A percentile compares a stretch with the other conserved stretches of the same genome.
These are phyloP conservation scores for Glyptemys insculpta DNA, from an alignment of 2,797 vertebrate species.

Conservation along the genomic window DNA sequence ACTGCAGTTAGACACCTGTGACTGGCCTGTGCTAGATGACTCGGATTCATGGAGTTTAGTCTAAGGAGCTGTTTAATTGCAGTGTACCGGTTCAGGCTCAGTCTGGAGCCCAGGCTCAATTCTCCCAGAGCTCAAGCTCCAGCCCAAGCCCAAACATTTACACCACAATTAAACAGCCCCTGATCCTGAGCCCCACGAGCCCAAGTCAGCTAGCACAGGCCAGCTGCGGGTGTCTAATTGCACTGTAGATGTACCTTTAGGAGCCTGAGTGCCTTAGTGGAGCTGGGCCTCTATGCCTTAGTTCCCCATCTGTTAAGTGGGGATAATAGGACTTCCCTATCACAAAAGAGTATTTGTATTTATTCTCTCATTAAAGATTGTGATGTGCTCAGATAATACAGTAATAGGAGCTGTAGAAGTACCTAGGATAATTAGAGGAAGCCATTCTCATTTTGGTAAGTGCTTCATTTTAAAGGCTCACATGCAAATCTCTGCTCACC, in stretches of 20 bases:
- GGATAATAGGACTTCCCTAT: neutral
- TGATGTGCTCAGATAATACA: neutral
- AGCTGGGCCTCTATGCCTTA: neutral
- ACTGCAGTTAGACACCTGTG: neutral
- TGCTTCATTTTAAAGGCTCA: slow-evolving; percentile 46
- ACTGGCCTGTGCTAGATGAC: neutral
- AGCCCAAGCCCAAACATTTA: neutral
- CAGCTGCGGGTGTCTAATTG: neutral
- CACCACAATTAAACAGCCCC: neutral
- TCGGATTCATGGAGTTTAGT: neutral
- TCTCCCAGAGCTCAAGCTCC: neutral
- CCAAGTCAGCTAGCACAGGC: neutral
- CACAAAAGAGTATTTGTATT: neutral
- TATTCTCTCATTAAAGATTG: neutral
- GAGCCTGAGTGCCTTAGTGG: neutral
- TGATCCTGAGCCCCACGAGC: neutral
- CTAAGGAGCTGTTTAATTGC: neutral
- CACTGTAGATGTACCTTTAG: neutral
- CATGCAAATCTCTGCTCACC: slow-evolving; percentile 72
- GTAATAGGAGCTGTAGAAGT: rapidly evolving
- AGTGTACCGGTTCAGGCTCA: neutral
- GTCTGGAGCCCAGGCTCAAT: neutral
- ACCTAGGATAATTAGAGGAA: neutral
- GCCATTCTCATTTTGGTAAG: slow-evolving; percentile 37
- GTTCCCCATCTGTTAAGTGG: neutral